phyloP scores from a whole-genome alignment of 2,113 vertebrate genomes.

The Microtus oregoni region DNA sequence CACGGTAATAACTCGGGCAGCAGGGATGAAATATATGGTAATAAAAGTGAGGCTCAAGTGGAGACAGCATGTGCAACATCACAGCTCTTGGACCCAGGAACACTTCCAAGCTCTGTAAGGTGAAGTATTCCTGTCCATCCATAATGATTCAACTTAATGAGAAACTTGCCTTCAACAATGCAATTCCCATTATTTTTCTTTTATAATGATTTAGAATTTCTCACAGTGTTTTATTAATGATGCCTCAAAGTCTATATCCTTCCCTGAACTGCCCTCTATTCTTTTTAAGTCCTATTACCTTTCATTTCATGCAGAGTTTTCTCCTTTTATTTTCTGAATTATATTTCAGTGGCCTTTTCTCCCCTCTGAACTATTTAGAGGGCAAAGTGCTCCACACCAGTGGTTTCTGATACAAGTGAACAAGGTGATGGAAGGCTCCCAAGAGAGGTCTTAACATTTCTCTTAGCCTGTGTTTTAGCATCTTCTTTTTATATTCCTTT shows the following conservation, averaged over 20 bases:
- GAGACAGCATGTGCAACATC: accelerated
- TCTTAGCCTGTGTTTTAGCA: neutral
- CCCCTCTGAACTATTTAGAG: neutral
- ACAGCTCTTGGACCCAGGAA: neutral
- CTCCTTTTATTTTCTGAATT: neutral
- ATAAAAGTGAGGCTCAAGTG: constrained; percentile 19
- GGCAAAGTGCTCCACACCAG: neutral
- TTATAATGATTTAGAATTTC: neutral
- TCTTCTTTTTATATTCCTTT: neutral
- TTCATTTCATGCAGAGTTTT: neutral
- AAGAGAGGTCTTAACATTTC: no score
- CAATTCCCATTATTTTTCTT: neutral
- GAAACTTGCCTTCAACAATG: neutral
- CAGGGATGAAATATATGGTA: constrained; percentile 52
- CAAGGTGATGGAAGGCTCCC: neutral
- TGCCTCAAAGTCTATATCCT: neutral
- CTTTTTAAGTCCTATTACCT: neutral
- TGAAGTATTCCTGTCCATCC: accelerated
- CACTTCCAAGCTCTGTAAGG: neutral
- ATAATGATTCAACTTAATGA: neutral
- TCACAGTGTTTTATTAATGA: neutral
- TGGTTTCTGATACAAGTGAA: neutral
- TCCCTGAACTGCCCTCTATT: neutral
- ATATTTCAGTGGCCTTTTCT: constrained; percentile 1
- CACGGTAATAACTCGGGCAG: constrained; percentile 59